Base-by-base conservation (phyloP, 2,797 vertebrate genomes). In the Sebastes taczanowskii region DNA sequence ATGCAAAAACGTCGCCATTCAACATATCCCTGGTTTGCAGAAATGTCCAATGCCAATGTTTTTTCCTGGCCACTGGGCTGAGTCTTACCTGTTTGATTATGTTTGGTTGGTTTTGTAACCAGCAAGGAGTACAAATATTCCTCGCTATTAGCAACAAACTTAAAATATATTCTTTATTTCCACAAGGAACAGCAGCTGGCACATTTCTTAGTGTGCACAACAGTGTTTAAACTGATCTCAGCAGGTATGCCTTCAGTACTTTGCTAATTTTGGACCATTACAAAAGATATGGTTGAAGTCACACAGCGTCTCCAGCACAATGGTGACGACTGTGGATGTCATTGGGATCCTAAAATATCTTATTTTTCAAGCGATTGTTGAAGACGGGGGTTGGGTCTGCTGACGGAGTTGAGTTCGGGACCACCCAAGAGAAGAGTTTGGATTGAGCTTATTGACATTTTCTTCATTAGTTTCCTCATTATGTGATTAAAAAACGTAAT, bases 381-480 rank as follows among this genome's bases (percentile, higher is more conserved):
- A 58, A 30, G 49, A 63, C 60, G 0, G 34, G 69, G 29, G 62
- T 1, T 23, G 35, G 23, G 23, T 22, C 13, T 58, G 60, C 16
- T 42, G 67, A 59, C 13, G 0, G 25, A 49, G 22, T 18, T 11
- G 46, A 74, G 10, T 64, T 23, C 2, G 9, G 18, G 3, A 18
- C 13, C 35, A n/a, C 53, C 25, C 34, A 64, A 22, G 18, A 65
- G 7, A 60, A 7, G 46, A 14, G n/a, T 53, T 34, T 68, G 13
- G 7, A 64, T 9, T 10, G 38, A 82, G 65, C 8, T 72, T 60
- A 22, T 71, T 62, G 73, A 73, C 6, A 55, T 82, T 82, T 82
- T 32, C 4, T 74, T 78, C 58, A 77, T 81, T 79, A 60, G 16
- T 68, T 65, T 78, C 23, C 58, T 82, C 71, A 77, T 82, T 84